Percentiles rank a stretch among this genome's conserved stretches.
These are phyloP conservation scores for Styela clava DNA, from an alignment of 23 tunicate species.

Conservation along the genomic window DNA sequence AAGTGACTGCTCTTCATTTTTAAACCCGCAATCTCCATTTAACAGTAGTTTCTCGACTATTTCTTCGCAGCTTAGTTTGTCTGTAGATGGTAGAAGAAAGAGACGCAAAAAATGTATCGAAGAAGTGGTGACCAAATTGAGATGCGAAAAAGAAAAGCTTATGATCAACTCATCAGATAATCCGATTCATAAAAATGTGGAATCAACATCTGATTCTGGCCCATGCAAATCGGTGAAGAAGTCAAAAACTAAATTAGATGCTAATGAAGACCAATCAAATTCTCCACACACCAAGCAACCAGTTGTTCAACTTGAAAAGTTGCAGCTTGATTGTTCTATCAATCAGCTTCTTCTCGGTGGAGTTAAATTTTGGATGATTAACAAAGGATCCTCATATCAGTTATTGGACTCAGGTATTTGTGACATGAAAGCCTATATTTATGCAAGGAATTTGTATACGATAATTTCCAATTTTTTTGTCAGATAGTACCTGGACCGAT, in stretches of 20 bases:
- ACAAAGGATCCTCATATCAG: too few relatives aligned
- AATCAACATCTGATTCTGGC: not conserved
- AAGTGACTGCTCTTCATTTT: not conserved
- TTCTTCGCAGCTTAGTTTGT: not conserved
- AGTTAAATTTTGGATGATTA: not conserved
- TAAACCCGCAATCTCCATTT: not conserved
- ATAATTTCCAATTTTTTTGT: too few relatives aligned
- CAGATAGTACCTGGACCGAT: not conserved
- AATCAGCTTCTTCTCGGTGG: not conserved
- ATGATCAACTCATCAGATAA: not conserved
- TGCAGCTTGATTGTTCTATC: not conserved
- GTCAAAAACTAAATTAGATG: too few relatives aligned
- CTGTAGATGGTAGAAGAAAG: not conserved
- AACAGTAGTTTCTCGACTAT: not conserved
- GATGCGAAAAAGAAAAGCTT: not conserved
- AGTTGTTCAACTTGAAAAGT: not conserved
- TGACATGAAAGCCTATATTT: too few relatives aligned
- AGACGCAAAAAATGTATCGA: not conserved
- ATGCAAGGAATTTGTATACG: too few relatives aligned
- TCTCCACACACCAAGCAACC: not conserved
- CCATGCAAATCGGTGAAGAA: not conserved
- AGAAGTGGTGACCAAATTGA: not conserved
- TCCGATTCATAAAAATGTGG: not conserved
- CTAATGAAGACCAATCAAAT: too few relatives aligned
- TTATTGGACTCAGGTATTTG: too few relatives aligned